Conservation (phyloP, 2,797 vertebrate genomes). For the Sylvia borin region DNA sequence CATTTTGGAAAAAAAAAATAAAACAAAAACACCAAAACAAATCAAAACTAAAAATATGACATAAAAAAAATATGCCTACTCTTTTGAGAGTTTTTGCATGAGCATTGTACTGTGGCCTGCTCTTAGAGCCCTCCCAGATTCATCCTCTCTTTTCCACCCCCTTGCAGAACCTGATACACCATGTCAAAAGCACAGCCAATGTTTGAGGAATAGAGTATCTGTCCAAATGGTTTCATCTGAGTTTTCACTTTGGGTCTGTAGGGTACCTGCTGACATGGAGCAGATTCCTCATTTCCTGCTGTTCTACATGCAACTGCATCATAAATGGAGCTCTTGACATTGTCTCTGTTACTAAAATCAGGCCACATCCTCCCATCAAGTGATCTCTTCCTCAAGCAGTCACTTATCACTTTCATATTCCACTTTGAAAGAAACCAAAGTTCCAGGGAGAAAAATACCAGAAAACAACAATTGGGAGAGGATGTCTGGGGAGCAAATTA, state of each 20-base stretch:
- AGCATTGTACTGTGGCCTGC: neutral
- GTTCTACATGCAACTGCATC: neutral
- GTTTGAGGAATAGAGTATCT: slow-evolving; percentile 25
- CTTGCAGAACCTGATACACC: slow-evolving; percentile 18
- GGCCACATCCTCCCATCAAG: neutral
- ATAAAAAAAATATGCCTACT: neutral
- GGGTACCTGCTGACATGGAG: slow-evolving; percentile 20
- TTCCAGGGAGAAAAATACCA: neutral
- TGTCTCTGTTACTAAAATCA: neutral
- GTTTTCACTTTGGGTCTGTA: neutral
- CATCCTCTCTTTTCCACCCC: neutral
- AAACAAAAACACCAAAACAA: neutral
- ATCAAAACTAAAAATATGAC: neutral
- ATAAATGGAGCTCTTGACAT: neutral
- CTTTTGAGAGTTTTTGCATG: neutral
- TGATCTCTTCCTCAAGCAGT: neutral
- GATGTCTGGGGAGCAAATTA: neutral
- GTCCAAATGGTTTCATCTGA: slow-evolving; percentile 10
- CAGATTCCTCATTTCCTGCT: slow-evolving; percentile 49
- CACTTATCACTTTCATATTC: slow-evolving; percentile 9
- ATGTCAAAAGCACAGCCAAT: neutral
- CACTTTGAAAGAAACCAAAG: neutral
- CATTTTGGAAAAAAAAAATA: neutral
- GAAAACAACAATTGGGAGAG: neutral
- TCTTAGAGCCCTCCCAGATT: neutral